Conservation (phyloP, 2,797 vertebrate genomes). For the Xenopus petersii region DNA sequence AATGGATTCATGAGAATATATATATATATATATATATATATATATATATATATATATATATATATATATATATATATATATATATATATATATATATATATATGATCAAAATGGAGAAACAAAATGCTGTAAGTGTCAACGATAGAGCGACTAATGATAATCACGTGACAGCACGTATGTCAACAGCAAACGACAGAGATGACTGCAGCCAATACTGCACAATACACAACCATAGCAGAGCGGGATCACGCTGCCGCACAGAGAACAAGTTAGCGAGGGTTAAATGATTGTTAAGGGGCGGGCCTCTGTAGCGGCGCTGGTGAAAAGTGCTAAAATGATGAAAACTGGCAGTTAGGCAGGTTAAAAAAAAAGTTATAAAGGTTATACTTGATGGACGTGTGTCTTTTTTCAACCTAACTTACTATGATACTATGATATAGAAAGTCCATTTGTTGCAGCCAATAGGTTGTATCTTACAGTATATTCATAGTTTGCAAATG, state of each 20-base stretch:
- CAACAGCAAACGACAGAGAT: slow-evolving; percentile 28
- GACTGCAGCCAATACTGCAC: slow-evolving; percentile 29
- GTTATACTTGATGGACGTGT: too few relatives aligned
- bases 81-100: too few relatives aligned
- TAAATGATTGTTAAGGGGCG: background rate
- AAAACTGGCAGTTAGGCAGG: background rate
- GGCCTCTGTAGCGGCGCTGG: slow-evolving; percentile 13
- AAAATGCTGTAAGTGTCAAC: background rate
- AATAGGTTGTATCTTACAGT: slow-evolving; percentile 25
- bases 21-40: too few relatives aligned
- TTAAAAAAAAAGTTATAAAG: too few relatives aligned
- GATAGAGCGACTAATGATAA: slow-evolving; percentile 21
- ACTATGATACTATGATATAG: too few relatives aligned
- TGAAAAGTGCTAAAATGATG: slow-evolving; percentile 34
- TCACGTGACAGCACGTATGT: background rate
- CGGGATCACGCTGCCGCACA: slow-evolving; percentile 9
- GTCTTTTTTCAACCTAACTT: too few relatives aligned
- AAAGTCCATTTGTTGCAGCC: background rate
- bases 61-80: too few relatives aligned
- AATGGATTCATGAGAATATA: too few relatives aligned
- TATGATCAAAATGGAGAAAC: too few relatives aligned
- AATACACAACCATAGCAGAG: slow-evolving; percentile 30
- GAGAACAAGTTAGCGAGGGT: background rate
- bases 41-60: too few relatives aligned
- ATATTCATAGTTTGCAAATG: slow-evolving; percentile 9